These are phyloP conservation scores for Agrilus mali DNA, from an alignment of 2,888 invertebrate genomes.

Conservation along the genomic window DNA sequence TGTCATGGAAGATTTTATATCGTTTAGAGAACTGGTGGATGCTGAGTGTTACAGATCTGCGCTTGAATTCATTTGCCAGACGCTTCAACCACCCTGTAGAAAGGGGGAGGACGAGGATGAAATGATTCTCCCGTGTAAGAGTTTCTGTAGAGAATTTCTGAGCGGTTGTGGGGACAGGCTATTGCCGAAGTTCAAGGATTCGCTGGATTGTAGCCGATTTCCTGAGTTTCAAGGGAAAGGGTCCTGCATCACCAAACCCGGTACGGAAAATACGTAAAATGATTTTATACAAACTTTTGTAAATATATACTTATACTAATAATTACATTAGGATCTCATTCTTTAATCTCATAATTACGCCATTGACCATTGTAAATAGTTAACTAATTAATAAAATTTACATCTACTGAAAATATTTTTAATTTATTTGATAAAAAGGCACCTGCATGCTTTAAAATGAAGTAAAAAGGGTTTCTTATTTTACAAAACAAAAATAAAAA, in stretches of 20 bases:
- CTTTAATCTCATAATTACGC: no score
- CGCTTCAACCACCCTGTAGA: slow-evolving; percentile 68
- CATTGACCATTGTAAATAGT: no score
- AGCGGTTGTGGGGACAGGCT: slow-evolving; percentile 68
- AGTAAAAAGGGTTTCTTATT: no score
- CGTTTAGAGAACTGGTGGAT: slow-evolving; percentile 77
- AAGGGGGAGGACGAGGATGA: slow-evolving; percentile 36
- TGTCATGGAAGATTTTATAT: slow-evolving; percentile 62
- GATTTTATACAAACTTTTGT: not conserved
- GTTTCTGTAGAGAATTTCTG: slow-evolving; percentile 77
- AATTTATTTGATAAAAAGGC: no score
- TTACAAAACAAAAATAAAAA: no score
- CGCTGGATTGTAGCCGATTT: slow-evolving; percentile 66
- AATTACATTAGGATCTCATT: not conserved
- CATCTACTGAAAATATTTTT: no score
- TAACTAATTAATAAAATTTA: no score
- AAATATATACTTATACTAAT: not conserved
- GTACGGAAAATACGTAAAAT: slow-evolving; percentile 27
- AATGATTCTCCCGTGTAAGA: slow-evolving; percentile 61
- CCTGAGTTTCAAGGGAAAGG: slow-evolving; percentile 66
- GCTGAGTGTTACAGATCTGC: slow-evolving; percentile 81
- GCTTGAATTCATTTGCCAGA: slow-evolving; percentile 79
- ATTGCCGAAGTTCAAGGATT: slow-evolving; percentile 53
- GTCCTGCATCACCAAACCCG: slow-evolving; percentile 66
- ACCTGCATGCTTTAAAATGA: no score